Evolutionary conservation across 2,113 vertebrate species (phyloP).

Genomic region (Halcyon malimbica): DNA sequence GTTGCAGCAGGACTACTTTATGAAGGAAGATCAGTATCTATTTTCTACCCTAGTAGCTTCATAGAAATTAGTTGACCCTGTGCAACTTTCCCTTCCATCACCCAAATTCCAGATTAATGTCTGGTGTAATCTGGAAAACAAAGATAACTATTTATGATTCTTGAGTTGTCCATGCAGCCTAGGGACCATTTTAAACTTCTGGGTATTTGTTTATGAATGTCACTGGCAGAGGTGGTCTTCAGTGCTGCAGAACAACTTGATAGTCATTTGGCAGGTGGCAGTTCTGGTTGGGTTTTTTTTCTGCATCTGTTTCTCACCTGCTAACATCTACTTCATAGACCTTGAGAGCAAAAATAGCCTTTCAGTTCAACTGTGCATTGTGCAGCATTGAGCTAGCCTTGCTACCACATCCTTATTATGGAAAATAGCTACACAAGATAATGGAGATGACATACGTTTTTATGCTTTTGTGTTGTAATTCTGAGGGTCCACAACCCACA

Average conservation of each 20-base stretch:
- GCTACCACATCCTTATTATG: fast-evolving
- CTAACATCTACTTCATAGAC: background rate
- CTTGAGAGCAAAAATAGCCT: background rate
- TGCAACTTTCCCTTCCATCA: background rate
- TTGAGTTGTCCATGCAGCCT: background rate
- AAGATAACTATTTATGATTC: background rate
- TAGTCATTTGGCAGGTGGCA: background rate
- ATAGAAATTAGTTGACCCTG: background rate
- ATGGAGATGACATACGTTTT: background rate
- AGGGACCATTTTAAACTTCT: background rate
- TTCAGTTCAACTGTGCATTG: background rate
- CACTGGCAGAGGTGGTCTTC: background rate
- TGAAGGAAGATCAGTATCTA: background rate
- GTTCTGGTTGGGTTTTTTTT: background rate
- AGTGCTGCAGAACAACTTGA: background rate
- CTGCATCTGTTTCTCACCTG: background rate
- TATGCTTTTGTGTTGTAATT: background rate
- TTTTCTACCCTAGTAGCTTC: background rate
- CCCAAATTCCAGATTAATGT: background rate
- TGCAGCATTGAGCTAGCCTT: background rate
- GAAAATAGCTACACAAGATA: background rate
- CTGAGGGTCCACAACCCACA: background rate
- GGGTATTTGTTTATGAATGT: background rate
- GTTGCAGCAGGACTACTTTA: background rate
- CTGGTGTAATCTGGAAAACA: background rate